A percentile compares a stretch with the other conserved stretches of the same genome.
Conservation (phyloP, 2,113 vertebrate species). For the Tachuris rubrigastra region DNA sequence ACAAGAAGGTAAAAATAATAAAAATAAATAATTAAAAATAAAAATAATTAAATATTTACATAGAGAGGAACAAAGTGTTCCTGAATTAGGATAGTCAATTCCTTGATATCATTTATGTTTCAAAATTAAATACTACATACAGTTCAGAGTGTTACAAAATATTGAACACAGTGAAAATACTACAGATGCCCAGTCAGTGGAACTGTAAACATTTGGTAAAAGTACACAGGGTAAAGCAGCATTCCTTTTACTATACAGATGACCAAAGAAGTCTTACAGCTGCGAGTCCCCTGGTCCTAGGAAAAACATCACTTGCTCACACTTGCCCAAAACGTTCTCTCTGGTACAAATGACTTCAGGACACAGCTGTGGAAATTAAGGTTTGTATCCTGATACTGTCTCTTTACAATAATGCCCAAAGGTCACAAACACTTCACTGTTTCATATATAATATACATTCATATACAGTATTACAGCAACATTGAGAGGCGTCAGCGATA, state of each 20-base stretch:
- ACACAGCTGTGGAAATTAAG: neutral
- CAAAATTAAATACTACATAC: neutral
- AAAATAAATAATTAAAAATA: neutral
- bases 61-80: neutral
- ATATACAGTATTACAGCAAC: neutral
- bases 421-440: neutral
- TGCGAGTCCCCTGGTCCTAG: neutral
- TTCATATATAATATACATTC: neutral
- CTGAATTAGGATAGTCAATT: neutral
- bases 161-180: neutral
- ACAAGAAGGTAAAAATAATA: neutral
- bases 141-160: neutral
- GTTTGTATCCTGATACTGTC: neutral
- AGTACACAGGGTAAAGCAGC: neutral
- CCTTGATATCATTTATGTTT: neutral
- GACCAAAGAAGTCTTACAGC: neutral
- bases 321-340: neutral
- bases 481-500: neutral
- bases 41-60: neutral
- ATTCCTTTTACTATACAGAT: neutral
- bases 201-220: neutral
- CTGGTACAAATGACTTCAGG: neutral
- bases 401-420: neutral
- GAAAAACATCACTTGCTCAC: neutral
- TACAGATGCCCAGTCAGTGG: neutral